A percentile compares a stretch with the other conserved stretches of the same genome.
Conservation (phyloP, 2,888 invertebrate species). For the Microctonus hyperodae region DNA sequence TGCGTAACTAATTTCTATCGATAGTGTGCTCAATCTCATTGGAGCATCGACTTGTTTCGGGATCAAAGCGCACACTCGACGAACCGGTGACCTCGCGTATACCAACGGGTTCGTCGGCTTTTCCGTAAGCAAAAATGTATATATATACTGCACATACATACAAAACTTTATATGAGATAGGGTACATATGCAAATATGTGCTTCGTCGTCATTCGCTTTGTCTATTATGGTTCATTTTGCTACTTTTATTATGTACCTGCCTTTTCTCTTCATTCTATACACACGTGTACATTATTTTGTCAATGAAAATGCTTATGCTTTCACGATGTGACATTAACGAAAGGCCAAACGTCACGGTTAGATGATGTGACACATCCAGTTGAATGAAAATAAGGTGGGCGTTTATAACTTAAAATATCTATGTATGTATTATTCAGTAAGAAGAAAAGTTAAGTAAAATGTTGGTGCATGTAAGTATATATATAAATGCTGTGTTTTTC, state of each 20-base stretch:
- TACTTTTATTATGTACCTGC: constrained; percentile 1
- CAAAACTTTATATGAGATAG: no score
- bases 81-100: constrained; percentile 40
- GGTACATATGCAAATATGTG: background rate
- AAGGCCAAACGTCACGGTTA: background rate
- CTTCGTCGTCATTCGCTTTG: background rate
- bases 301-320: background rate
- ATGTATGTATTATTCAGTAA: background rate
- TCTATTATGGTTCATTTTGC: background rate
- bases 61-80: constrained; percentile 42
- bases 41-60: constrained; percentile 35
- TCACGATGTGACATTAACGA: background rate
- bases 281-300: background rate
- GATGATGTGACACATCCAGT: background rate
- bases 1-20: constrained; percentile 7
- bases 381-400: background rate
- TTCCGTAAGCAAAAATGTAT: constrained; percentile 16
- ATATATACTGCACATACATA: background rate
- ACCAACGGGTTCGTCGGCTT: constrained; percentile 34
- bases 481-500: background rate
- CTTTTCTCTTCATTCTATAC: background rate
- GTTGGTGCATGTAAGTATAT: no score
- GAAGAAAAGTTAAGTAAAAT: background rate
- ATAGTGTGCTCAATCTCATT: constrained; percentile 26
- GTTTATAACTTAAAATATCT: background rate